These are phyloP conservation scores for Morelia viridis DNA, from an alignment of 2,797 vertebrate species.

Conservation along the genomic window DNA sequence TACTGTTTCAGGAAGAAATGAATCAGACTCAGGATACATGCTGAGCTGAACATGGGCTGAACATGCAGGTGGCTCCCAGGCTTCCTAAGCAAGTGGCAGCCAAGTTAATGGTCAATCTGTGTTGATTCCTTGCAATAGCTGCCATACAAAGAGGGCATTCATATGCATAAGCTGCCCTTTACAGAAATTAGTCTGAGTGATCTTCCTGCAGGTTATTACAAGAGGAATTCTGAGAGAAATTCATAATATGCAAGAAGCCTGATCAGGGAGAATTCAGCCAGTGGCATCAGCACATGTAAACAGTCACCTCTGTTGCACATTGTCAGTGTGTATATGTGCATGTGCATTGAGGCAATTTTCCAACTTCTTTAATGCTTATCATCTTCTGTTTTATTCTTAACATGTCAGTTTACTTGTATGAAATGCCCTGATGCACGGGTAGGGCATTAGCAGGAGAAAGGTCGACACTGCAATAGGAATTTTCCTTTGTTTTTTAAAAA, in stretches of 20 bases:
- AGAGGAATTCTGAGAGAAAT: not conserved
- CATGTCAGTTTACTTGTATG: not conserved
- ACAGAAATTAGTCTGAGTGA: not conserved
- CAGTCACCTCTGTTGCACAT: not conserved
- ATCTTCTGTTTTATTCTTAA: not conserved
- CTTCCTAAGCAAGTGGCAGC: not conserved
- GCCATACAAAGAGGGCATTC: too few relatives aligned
- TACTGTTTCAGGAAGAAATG: not conserved
- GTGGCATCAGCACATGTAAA: not conserved
- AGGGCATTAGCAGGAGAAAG: not conserved
- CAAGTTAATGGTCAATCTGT: not conserved
- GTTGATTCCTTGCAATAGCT: not conserved
- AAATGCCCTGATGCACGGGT: not conserved
- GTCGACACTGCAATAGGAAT: not conserved
- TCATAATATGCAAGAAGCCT: not conserved
- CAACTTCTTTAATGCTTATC: not conserved
- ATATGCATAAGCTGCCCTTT: not conserved
- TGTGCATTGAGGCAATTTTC: not conserved
- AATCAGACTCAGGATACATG: not conserved
- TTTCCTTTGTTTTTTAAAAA: not conserved
- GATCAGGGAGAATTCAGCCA: not conserved
- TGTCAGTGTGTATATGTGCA: not conserved
- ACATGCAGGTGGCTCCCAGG: not conserved
- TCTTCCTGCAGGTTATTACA: not conserved
- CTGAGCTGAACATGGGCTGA: not conserved